phyloP scores from a whole-genome alignment of 2,113 vertebrate genomes.

The Regulus satrapa region DNA sequence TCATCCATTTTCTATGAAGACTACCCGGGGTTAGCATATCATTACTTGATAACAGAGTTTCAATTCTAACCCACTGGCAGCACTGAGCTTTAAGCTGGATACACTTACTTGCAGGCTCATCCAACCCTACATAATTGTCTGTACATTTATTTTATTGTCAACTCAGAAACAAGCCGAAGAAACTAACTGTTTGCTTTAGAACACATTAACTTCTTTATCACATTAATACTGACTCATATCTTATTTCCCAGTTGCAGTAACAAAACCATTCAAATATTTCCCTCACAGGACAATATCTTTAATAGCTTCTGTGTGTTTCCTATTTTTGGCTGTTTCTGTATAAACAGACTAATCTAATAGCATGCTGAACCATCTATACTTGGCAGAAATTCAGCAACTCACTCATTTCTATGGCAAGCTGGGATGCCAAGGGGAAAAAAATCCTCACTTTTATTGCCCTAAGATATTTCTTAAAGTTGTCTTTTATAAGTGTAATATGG shows the following conservation, averaged over 20 bases:
- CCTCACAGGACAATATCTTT: slow-evolving; percentile 78
- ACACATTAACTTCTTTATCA: slow-evolving; percentile 71
- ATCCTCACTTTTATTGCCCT: slow-evolving; percentile 62
- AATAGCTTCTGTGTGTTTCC: slow-evolving; percentile 78
- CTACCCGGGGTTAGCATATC: slow-evolving; percentile 20
- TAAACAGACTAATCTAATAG: slow-evolving; percentile 84
- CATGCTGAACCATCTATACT: slow-evolving; percentile 77
- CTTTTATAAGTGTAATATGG: slow-evolving; percentile 72
- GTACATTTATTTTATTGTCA: slow-evolving; percentile 69
- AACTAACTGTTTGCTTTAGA: slow-evolving; percentile 66
- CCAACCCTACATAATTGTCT: slow-evolving; percentile 67
- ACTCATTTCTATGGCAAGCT: slow-evolving; percentile 77
- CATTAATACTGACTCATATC: slow-evolving; percentile 74
- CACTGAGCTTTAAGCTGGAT: background rate
- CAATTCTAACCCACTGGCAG: background rate
- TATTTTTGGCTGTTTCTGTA: slow-evolving; percentile 82
- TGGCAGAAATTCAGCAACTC: slow-evolving; percentile 83
- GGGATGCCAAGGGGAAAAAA: slow-evolving; percentile 62
- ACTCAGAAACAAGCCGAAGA: slow-evolving; percentile 65
- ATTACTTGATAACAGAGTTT: slow-evolving; percentile 6
- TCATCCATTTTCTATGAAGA: slow-evolving; percentile 46
- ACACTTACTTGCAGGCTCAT: slow-evolving; percentile 37
- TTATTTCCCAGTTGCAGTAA: slow-evolving; percentile 76
- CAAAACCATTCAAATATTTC: slow-evolving; percentile 74
- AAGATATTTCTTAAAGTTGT: slow-evolving; percentile 73